Conservation (phyloP, 1,140 invertebrate species). For the Trichonephila inaurata region DNA sequence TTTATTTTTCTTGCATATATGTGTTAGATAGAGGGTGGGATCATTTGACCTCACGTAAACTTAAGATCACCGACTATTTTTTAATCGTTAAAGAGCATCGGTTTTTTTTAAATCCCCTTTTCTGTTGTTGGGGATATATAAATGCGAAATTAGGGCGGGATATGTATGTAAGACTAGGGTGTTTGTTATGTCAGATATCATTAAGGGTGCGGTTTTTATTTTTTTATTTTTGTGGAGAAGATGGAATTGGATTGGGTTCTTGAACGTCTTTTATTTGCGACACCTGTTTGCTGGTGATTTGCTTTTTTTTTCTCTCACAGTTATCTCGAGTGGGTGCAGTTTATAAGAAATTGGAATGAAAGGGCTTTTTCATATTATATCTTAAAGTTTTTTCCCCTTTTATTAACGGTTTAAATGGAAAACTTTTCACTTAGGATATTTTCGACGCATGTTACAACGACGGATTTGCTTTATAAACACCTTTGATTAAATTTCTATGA, state of each 20-base stretch:
- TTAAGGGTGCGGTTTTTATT: constrained; percentile 42
- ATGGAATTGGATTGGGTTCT: constrained; percentile 26
- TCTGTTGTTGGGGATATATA: neutral
- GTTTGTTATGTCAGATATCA: neutral
- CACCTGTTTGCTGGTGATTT: constrained; percentile 30
- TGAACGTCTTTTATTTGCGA: constrained; percentile 32
- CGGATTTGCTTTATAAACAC: no score
- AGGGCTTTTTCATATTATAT: neutral
- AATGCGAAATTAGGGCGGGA: constrained; percentile 50
- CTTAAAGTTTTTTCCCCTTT: neutral
- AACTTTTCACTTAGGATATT: no score
- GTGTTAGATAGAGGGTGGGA: constrained; percentile 49
- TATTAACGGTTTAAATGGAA: no score
- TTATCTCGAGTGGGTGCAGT: neutral
- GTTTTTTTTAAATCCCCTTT: constrained; percentile 20
- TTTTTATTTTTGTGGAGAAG: neutral
- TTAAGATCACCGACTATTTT: constrained; percentile 58
- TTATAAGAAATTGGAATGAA: neutral
- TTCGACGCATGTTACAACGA: no score
- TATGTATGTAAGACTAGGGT: neutral
- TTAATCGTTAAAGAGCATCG: constrained; percentile 50
- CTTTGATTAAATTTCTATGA: no score
- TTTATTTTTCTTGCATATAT: constrained; percentile 33
- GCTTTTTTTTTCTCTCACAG: neutral
- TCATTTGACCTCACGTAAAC: constrained; percentile 71